These are phyloP conservation scores for Linnaemya vulpina DNA, from an alignment of 2,888 invertebrate species.

Conservation along the genomic window DNA sequence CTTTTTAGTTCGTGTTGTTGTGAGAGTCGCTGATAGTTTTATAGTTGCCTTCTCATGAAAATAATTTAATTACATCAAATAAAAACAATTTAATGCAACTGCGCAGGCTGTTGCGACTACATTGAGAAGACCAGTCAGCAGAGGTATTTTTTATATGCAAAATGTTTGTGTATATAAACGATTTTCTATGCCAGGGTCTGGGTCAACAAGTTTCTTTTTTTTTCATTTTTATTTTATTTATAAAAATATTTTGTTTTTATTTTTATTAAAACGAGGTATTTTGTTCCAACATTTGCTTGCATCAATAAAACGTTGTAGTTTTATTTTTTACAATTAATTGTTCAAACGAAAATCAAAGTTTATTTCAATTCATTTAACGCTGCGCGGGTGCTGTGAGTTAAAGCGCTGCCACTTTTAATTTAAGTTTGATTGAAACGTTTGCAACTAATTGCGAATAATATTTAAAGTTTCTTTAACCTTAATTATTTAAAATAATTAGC, in stretches of 20 bases:
- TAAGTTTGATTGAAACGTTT: constrained; percentile 40
- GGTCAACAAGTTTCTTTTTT: constrained; percentile 74
- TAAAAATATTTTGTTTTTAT: constrained; percentile 73
- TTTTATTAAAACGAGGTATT: constrained; percentile 12
- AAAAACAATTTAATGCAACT: constrained; percentile 38
- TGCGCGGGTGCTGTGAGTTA: constrained; percentile 60
- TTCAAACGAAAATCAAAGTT: constrained; percentile 26
- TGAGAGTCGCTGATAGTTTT: constrained; percentile 41
- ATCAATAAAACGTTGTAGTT: constrained; percentile 56
- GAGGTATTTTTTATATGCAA: constrained; percentile 67
- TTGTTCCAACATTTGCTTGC: constrained; percentile 61
- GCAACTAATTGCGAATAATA: constrained; percentile 21
- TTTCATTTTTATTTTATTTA: constrained; percentile 52
- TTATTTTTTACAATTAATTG: constrained; percentile 39
- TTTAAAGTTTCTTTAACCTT: background rate
- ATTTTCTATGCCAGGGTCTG: constrained; percentile 82
- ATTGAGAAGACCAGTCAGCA: background rate
- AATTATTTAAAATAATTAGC: too few relatives aligned
- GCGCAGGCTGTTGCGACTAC: background rate
- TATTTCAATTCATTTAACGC: constrained; percentile 34
- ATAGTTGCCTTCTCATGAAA: constrained; percentile 50
- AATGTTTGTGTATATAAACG: constrained; percentile 67
- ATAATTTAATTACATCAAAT: constrained; percentile 58
- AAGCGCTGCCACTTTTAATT: constrained; percentile 15
- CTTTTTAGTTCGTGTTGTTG: background rate